These are phyloP conservation scores for Nerophis ophidion DNA, from an alignment of 2,113 vertebrate genomes.

Conservation along the genomic window DNA sequence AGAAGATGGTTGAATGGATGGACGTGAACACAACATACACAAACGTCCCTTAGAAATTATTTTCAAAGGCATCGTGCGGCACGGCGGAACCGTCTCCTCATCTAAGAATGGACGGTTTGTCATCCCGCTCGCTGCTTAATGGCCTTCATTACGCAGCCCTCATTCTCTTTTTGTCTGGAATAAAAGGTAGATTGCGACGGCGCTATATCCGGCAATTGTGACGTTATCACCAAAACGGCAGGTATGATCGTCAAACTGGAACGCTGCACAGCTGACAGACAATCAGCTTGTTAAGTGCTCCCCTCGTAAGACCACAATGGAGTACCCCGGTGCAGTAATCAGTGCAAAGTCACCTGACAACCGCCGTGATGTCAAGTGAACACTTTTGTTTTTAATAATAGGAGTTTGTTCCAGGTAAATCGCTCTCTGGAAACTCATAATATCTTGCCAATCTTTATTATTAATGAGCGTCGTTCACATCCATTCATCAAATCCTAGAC, in stretches of 20 bases:
- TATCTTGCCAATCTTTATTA: conserved; percentile 9
- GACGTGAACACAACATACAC: neutral
- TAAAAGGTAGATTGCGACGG: conserved; percentile 2
- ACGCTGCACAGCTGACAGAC: too few relatives aligned
- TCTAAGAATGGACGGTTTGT: conserved; percentile 10
- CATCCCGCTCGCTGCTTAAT: conserved; percentile 13
- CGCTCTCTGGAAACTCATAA: neutral
- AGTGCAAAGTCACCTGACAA: neutral
- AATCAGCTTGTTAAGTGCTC: too few relatives aligned
- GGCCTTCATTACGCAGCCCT: conserved; percentile 8
- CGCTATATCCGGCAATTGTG: neutral
- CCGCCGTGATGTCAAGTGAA: neutral
- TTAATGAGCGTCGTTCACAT: conserved; percentile 9
- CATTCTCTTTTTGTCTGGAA: neutral
- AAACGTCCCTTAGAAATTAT: neutral
- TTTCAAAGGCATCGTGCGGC: neutral
- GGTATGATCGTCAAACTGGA: neutral
- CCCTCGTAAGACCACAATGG: too few relatives aligned
- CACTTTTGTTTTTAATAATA: neutral
- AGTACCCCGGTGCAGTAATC: neutral
- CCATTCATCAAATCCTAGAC: conserved; percentile 9
- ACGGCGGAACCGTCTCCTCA: neutral
- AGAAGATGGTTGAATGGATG: too few relatives aligned
- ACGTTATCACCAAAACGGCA: neutral
- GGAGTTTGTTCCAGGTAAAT: neutral